phyloP scores from a whole-genome alignment of 2,113 vertebrate genomes.

The Morone saxatilis region DNA sequence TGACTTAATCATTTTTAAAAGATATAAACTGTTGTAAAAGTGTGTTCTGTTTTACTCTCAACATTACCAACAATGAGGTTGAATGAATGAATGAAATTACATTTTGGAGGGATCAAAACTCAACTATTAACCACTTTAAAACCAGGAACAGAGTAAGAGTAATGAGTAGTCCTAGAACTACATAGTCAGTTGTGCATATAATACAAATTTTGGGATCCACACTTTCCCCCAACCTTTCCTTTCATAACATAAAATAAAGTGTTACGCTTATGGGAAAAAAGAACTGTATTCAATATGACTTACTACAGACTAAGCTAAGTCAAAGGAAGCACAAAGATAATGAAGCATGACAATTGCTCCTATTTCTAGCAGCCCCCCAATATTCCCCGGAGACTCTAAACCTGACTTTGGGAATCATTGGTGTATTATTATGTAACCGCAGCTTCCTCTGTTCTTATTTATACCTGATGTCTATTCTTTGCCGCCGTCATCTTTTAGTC shows the following conservation, averaged over 20 bases:
- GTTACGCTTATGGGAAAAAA: conserved; percentile 5
- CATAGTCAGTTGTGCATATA: not conserved
- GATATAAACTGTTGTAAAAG: not conserved
- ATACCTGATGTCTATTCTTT: conserved; percentile 47
- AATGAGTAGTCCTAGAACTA: not conserved
- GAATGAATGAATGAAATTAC: too few species aligned
- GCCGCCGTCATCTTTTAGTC: not conserved
- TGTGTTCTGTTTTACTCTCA: too few species aligned
- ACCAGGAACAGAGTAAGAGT: too few species aligned
- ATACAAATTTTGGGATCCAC: not conserved
- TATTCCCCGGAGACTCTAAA: conserved; percentile 63
- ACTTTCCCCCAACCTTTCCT: conserved; percentile 12
- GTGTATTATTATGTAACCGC: conserved; percentile 50
- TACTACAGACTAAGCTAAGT: conserved; percentile 38
- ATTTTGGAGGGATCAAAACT: not conserved
- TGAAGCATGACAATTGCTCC: conserved; percentile 72
- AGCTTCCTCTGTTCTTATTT: conserved; percentile 41
- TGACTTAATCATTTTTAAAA: not conserved
- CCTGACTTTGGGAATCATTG: conserved; percentile 61
- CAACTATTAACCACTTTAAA: too few species aligned
- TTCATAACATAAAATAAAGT: conserved; percentile 17
- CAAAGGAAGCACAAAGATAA: conserved; percentile 63
- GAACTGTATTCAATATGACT: conserved; percentile 55
- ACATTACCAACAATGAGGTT: too few species aligned
- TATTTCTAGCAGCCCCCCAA: conserved; percentile 60